Evolutionary conservation across 2,888 invertebrate species (phyloP), one percentile per base, ranked within the genome.

Genomic region (Shargacucullia verbasci): DNA sequence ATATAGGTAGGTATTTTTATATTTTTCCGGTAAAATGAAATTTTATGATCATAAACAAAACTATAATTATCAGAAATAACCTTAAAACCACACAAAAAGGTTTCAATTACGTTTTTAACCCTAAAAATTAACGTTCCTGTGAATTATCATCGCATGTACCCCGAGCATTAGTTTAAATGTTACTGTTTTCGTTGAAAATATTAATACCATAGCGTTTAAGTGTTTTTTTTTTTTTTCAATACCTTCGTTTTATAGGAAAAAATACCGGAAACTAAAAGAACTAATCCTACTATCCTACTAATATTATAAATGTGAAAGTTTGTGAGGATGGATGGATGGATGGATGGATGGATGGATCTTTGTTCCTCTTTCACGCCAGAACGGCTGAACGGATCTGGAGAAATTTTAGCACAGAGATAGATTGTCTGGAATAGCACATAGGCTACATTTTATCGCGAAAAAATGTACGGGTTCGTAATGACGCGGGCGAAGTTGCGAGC

Each of bases 151-250:
- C 35, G 81, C 81, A 80, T 80, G 81, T 56, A 52, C 44, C 20
- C 20, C 1, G 44, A 39, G 54, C 79, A 80, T 80, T 80, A 79
- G 70, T 71, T 62, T 25, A 48, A 65, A 63, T 64, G 59, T 63
- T 50, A 68, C 50, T 57, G 59, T 63, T 78, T 81, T 80, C 79
- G 73, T 59, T 64, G 79, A 70, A 80, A 76, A 58, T 54, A 64
- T 37, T 68, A 73, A 67, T 68, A 53, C 57, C 49, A 8, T n/a
- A 64, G 74, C 62, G 67, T 67, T 74, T 69, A 63, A 53, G 46
- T 57, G 55, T 41, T 59, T 38, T 31, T 53, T 59, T 38, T 31
- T 53, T 61, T 53, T 58, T 52, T 35, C 9, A 47, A 29, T 33
- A 39, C 49, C 20, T 12, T 13, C 7, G 20, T 40, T 34, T 34